A percentile compares a stretch with the other conserved stretches of the same genome.
Conservation (phyloP, 2,888 invertebrate species). For the Chloromyia formosa region DNA sequence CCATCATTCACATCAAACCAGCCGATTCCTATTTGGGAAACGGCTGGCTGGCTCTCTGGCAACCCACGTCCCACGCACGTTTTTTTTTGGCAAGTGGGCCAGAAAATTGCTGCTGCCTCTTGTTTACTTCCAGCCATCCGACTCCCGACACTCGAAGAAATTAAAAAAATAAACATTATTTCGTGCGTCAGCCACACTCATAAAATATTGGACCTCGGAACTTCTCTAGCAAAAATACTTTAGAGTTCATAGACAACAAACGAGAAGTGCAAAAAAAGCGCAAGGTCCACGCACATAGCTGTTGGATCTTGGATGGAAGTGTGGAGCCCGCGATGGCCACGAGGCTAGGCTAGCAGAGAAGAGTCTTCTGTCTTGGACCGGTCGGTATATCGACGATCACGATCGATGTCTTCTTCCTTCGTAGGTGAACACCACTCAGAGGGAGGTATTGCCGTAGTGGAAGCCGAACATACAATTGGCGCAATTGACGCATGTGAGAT, state of each 20-base stretch:
- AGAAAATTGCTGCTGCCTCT: background rate
- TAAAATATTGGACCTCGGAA: background rate
- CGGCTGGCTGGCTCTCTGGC: background rate
- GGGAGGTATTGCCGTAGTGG: background rate
- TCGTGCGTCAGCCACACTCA: background rate
- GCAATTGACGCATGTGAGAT: background rate
- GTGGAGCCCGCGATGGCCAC: background rate
- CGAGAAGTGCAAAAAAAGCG: background rate
- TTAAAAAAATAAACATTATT: background rate
- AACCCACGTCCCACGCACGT: background rate
- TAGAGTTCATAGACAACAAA: constrained; percentile 6
- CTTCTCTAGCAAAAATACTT: background rate
- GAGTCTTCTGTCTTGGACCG: too few species aligned
- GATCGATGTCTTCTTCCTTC: too few species aligned
- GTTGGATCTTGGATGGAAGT: background rate
- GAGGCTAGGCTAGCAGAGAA: background rate
- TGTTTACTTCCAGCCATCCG: background rate
- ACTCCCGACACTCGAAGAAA: background rate
- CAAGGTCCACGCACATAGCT: constrained; percentile 8
- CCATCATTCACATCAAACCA: too few species aligned
- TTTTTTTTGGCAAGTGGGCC: background rate
- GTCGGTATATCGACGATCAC: too few species aligned
- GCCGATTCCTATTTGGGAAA: too few species aligned
- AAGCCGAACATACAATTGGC: background rate
- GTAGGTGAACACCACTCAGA: background rate